Evolutionary conservation across 2,888 invertebrate genomes (phyloP).

Genomic region (Lapara coniferarum): DNA sequence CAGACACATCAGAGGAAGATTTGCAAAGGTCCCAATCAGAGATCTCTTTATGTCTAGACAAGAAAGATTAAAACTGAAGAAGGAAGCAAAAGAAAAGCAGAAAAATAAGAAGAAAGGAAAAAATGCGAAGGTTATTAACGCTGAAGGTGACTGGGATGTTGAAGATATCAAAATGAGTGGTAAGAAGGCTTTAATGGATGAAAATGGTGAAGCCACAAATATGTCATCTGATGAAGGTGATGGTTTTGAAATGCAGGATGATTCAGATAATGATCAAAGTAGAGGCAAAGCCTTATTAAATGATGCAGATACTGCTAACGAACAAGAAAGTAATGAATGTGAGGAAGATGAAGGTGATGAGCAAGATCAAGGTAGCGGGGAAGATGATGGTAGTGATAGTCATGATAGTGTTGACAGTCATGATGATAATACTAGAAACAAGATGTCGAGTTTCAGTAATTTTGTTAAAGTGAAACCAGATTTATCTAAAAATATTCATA

Average conservation of each 20-base stretch:
- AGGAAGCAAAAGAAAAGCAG: slow-evolving; percentile 67
- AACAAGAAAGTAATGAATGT: slow-evolving; percentile 4
- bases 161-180: slow-evolving; percentile 49
- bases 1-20: slow-evolving; percentile 62
- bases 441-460: neutral
- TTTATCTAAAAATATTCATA: slow-evolving; percentile 26
- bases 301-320: slow-evolving; percentile 25
- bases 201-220: slow-evolving; percentile 25
- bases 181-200: slow-evolving; percentile 29
- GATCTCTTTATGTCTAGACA: slow-evolving; percentile 74
- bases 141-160: slow-evolving; percentile 65
- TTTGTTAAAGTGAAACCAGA: slow-evolving; percentile 17
- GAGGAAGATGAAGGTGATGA: neutral
- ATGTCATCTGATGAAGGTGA: neutral
- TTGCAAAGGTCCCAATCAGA: slow-evolving; percentile 67
- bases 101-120: slow-evolving; percentile 61
- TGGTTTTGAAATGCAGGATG: slow-evolving; percentile 26
- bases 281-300: slow-evolving; percentile 26
- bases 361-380: slow-evolving; percentile 16
- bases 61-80: slow-evolving; percentile 70
- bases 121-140: slow-evolving; percentile 51
- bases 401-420: too few species aligned
- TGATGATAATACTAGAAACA: neutral
- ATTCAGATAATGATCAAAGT: slow-evolving; percentile 26
- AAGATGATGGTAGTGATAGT: slow-evolving; percentile 21